Percentiles rank a stretch among this genome's conserved stretches.
Conservation (phyloP, 1,140 invertebrate species). For the Aphelinus atriplicis region DNA sequence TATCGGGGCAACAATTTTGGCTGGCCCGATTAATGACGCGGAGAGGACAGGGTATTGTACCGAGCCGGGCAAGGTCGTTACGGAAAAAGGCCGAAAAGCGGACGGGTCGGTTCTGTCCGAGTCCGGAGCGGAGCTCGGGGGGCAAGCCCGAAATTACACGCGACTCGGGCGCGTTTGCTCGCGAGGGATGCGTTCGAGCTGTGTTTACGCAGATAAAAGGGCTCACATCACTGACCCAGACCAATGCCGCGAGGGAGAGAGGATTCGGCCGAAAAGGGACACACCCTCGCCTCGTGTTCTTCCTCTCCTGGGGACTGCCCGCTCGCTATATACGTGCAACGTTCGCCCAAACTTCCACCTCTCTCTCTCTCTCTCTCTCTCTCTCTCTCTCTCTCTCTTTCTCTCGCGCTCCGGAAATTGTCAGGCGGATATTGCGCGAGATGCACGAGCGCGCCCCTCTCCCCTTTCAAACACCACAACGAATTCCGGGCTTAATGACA, state of each 20-base stretch:
- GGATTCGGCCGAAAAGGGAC: conserved; percentile 5
- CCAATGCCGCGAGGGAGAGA: neutral
- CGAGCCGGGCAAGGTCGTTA: neutral
- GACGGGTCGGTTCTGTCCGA: too few species aligned
- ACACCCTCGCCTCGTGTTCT: neutral
- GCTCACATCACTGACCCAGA: conserved; percentile 24
- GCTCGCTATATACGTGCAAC: too few species aligned
- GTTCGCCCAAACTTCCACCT: too few species aligned
- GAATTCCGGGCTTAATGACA: neutral
- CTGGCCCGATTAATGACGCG: neutral
- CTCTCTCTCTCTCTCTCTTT: too few species aligned
- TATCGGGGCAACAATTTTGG: neutral
- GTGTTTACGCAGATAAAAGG: neutral
- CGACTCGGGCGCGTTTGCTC: neutral
- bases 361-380: too few species aligned
- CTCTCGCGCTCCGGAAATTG: conserved; percentile 15
- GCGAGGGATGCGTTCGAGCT: neutral
- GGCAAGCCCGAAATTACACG: neutral
- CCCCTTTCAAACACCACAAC: neutral
- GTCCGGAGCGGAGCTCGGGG: too few species aligned
- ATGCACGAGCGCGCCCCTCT: neutral
- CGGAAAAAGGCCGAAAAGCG: neutral
- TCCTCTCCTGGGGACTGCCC: too few species aligned
- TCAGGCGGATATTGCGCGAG: conserved; percentile 13
- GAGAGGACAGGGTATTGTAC: neutral